These are phyloP conservation scores for Cassiopea xamachana DNA, from an alignment of 30 jellyfish, hydroid and myxozoan species.

Conservation along the genomic window DNA sequence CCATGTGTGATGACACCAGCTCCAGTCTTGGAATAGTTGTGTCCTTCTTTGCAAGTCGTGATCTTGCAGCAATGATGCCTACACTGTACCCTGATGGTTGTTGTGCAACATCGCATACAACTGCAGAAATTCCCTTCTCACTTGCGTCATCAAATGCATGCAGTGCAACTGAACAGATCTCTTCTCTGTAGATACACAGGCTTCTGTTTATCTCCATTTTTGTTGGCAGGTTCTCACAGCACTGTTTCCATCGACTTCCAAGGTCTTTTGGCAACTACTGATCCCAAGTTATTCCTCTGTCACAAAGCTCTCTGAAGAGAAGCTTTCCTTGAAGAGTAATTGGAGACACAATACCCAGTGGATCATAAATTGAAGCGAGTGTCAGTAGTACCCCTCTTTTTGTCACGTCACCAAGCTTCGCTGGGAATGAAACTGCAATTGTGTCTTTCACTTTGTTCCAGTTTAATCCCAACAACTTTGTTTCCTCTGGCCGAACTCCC, in stretches of 20 bases:
- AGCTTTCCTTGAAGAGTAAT: too few species aligned
- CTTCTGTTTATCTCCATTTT: conserved; percentile 30
- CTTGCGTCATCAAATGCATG: conserved; percentile 76
- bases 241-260: conserved; percentile 32
- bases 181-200: conserved; percentile 10
- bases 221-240: conserved; percentile 32
- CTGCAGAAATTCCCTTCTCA: conserved; percentile 16
- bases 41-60: too few species aligned
- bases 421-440: background rate
- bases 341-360: too few species aligned
- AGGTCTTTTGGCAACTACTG: too few species aligned
- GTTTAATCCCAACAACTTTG: too few species aligned
- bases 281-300: background rate
- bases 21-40: too few species aligned
- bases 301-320: conserved; percentile 54
- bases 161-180: conserved; percentile 37
- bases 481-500: conserved; percentile 22
- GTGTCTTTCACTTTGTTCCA: too few species aligned
- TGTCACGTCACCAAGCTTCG: background rate
- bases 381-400: too few species aligned
- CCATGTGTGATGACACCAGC: background rate
- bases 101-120: conserved; percentile 48
- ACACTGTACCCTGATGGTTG: conserved; percentile 40
- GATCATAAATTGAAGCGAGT: too few species aligned
- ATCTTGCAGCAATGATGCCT: too few species aligned